These are phyloP conservation scores for Heterotilapia buettikoferi DNA, from an alignment of 2,113 vertebrate species.

Conservation along the genomic window DNA sequence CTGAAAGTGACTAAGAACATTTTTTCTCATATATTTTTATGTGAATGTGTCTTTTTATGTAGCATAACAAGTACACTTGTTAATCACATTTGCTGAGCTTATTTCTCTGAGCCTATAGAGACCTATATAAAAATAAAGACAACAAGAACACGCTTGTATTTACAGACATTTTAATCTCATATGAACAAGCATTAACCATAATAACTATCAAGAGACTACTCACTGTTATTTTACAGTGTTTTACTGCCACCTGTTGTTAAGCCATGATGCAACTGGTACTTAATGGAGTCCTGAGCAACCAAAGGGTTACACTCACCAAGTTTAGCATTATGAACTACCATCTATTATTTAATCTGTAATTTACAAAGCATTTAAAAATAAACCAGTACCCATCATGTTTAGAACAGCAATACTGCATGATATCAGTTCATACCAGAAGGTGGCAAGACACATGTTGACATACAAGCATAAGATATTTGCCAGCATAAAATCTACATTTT, in stretches of 20 bases:
- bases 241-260: slow-evolving; percentile 65
- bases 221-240: slow-evolving; percentile 9
- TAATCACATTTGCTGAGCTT: not conserved
- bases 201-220: not conserved
- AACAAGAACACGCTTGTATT: not conserved
- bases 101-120: not conserved
- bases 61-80: not conserved
- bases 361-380: not conserved
- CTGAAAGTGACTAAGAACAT: not conserved
- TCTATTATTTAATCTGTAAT: not conserved
- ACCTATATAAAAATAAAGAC: not conserved
- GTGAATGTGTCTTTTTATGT: not conserved
- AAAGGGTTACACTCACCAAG: not conserved
- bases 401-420: not conserved
- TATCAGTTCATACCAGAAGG: rapidly evolving
- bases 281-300: not conserved
- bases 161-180: not conserved
- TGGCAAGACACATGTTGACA: not conserved
- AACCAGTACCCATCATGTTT: not conserved
- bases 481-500: not conserved
- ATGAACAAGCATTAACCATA: not conserved
- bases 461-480: not conserved
- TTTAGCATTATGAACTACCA: not conserved
- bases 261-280: not conserved
- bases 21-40: not conserved